Percentiles rank a stretch among this genome's conserved stretches.
Evolutionary conservation across 2,113 vertebrate genomes (phyloP).

Genomic region (Madoqua kirkii): DNA sequence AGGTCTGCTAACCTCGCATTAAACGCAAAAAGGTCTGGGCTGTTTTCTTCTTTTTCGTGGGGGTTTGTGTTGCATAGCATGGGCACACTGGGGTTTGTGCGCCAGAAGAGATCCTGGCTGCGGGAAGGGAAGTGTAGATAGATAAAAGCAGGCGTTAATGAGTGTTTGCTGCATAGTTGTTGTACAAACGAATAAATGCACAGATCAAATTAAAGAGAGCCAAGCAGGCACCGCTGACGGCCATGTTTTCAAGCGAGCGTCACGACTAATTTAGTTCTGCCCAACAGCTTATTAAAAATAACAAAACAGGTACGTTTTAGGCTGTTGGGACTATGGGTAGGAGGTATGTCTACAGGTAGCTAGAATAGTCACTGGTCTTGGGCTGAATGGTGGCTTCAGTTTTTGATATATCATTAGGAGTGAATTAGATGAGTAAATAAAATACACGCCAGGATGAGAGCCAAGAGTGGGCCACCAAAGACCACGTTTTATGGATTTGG

Average conservation of each 20-base stretch:
- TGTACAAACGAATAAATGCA: too few relatives aligned
- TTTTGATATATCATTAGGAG: neutral
- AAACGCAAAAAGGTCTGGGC: neutral
- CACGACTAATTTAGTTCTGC: neutral
- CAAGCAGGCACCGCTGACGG: accelerated
- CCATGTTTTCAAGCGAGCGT: neutral
- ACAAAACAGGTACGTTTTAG: too few relatives aligned
- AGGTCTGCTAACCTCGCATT: neutral
- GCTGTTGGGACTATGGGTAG: too few relatives aligned
- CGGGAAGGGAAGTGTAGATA: neutral
- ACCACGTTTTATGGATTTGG: neutral
- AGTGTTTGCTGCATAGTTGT: neutral
- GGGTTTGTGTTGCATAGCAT: neutral
- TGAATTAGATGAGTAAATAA: neutral
- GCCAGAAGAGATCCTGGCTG: neutral
- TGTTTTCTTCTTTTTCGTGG: neutral
- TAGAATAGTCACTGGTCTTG: neutral
- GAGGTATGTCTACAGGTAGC: accelerated
- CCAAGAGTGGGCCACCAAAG: neutral
- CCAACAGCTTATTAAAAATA: neutral
- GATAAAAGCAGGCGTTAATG: neutral
- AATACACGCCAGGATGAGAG: too few relatives aligned
- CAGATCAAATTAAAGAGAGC: neutral
- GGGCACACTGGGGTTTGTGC: neutral
- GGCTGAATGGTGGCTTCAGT: neutral